These are phyloP conservation scores for Todus mexicanus DNA, from an alignment of 2,797 vertebrate species.

Conservation along the genomic window DNA sequence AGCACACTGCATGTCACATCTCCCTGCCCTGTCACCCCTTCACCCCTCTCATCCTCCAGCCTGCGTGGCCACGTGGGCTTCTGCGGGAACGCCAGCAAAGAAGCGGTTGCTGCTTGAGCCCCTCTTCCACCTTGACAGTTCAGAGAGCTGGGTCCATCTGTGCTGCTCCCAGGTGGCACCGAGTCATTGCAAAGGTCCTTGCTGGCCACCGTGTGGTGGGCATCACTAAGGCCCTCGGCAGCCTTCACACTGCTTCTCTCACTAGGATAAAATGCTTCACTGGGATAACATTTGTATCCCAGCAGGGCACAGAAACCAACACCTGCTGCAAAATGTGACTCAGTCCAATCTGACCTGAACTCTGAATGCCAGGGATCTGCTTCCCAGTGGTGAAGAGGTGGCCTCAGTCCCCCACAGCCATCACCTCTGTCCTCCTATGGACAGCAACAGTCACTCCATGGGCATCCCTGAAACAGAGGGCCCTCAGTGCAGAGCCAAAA, in stretches of 20 bases:
- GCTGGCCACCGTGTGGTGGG: not conserved
- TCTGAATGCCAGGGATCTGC: not conserved
- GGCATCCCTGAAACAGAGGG: not conserved
- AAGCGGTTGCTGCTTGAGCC: not conserved
- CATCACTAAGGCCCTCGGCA: not conserved
- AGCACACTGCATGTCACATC: not conserved
- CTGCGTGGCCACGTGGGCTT: rapidly evolving
- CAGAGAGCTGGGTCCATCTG: rapidly evolving
- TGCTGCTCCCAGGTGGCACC: not conserved
- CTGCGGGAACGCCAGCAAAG: not conserved
- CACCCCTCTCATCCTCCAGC: not conserved
- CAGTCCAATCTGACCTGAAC: not conserved
- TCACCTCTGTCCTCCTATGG: not conserved
- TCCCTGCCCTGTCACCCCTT: rapidly evolving
- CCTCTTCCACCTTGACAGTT: not conserved
- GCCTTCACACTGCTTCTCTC: not conserved
- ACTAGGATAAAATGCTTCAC: not conserved
- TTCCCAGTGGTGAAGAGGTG: not conserved
- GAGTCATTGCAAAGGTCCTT: not conserved
- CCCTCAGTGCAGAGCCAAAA: rapidly evolving
- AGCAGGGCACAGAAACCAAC: not conserved
- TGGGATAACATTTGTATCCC: not conserved
- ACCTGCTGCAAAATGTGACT: not conserved
- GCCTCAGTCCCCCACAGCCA: not conserved
- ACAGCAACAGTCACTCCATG: rapidly evolving